Evolutionary conservation across 2,888 invertebrate species (phyloP), one percentile per base, ranked within the genome.

Genomic region (Azorinus chamasolen): DNA sequence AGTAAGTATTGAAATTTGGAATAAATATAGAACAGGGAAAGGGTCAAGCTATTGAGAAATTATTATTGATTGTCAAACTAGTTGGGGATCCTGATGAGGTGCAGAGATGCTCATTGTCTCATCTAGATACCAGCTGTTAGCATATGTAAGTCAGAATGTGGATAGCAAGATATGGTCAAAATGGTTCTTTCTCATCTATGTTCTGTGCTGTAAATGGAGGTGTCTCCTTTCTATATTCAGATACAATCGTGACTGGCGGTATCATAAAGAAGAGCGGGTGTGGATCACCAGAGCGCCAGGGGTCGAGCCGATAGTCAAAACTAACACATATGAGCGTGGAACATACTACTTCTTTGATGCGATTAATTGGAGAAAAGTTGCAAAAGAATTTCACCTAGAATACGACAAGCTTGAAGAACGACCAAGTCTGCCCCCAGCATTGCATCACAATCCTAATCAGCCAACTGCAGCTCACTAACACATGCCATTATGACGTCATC

Each of bases 261-360:
- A 98, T 95, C 99, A 99, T 94, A 99, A 96, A 87, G 98, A 98
- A 93, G 99, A 99, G 93, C 97, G 98, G 94, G 97, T 99, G 91
- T 99, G 99, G 99, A 98, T 99, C 93, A 99, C 98, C 90, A 96
- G 98, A 94, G 98, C 98, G 91, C 98, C 98, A 86, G 98, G 98
- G 89, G 96, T 98, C 95, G 96, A 97, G 88, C 96, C 97, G 92
- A 95, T 97, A 89, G 98, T 99, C 94, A 99, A 99, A 94, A 98
- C 98, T 85, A 96, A 96, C 90, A 97, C 97, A 88, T 99, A 98
- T 94, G 99, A 99, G 95, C 95, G 98, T 92, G 99, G 99, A 94
- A 99, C 98, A 91, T 99, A 99, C 95, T 99, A 98, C 95, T 98
- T 98, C 94, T 99, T 99, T 94, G 99, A 99, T 95, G 98, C 98